Base-by-base conservation (phyloP, 1,140 invertebrate species). In the Nasonia longicornis region DNA sequence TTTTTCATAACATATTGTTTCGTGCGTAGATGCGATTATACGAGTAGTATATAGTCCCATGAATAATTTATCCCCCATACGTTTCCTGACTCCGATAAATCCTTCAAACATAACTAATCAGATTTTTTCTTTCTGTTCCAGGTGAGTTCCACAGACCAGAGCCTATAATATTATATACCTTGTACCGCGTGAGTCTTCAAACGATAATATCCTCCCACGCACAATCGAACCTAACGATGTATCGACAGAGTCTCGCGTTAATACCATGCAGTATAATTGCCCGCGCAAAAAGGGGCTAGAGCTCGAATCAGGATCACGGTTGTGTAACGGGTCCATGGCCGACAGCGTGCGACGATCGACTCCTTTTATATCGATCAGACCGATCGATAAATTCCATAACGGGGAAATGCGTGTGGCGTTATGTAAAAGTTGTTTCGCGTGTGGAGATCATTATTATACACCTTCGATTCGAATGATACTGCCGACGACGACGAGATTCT, bases 381-480 rank as follows among this genome's bases (percentile, higher is more conserved):
- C 81, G 78, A 86, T 87, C 86, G 86, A 87, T 87, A 85, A 87
- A 87, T 87, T 87, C 87, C 86, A 87, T 89, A 88, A 87, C 35
- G 71, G 63, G 67, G 77, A 35, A 1, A 66, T 12, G 22, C 11
- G 75, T 58, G 31, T 4, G n/a, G 42, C 52, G 14, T 66, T 52
- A 14, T 52, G 72, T 58, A 16, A 74, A 58, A 58, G 45, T 29
- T 3, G 48, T 42, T 48, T 35, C 31, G 26, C 2, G n/a, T n/a
- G 22, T n/a, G 3, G 26, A 22, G 16, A n/a, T 66, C 0, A 31
- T 11, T 26, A 26, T n/a, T 31, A 29, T 26, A 67, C 8, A 70
- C 69, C 42, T 70, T 70, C 31, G 16, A 70, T 69, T 69, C 14
- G 38, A 42, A n/a, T 20, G 20, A n/a, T 16, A 31, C 26, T 0